Evolutionary conservation across 2,888 invertebrate genomes (phyloP), one percentile per base, ranked within the genome.

Genomic region (Hirtodrosophila duncani): DNA sequence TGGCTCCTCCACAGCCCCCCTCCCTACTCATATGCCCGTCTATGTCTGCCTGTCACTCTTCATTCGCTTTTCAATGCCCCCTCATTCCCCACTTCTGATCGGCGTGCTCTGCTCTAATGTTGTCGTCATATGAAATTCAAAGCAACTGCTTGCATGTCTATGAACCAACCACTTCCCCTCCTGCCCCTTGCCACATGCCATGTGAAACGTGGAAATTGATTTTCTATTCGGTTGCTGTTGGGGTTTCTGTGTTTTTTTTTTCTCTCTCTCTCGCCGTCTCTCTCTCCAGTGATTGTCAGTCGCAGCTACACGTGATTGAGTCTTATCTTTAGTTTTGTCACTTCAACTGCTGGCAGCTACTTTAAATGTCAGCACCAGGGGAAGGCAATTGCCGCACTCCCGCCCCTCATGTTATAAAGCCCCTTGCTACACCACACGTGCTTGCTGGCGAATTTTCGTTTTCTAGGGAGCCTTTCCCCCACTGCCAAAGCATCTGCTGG

Each of bases 301-400:
- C 62, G 49, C 63, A 67, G 70, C 71, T 55, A 78, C 72, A 72
- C 81, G 72, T 72, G 72, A 72, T 72, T 78, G 72, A 72, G 81
- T 72, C 72, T 78, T 72, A 72, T 72, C 81, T 72, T 80, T 72
- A 72, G 72, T 81, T 72, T 81, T 72, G 72, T 72, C 72, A 81
- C 72, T 72, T 81, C 81, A 69, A 63, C 57, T 64, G 70, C 75
- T 72, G 72, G 79, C 81, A 72, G 72, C 72, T 72, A 81, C 72
- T 72, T 72, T 72, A 72, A 72, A 81, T 72, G 72, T 81, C 72
- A 81, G 48, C 72, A 59, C 78, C 59, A 23, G 38, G 45, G 27
- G 46, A 8, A 16, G 10, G 9, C 21, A 23, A 10, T 24, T 14
- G 33, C 31, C 39, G 11, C 0, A 4, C 34, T 6, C 10, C 1